phyloP scores from a whole-genome alignment of 35 echinoderm and acorn worm genomes.

The Ptychodera flava region DNA sequence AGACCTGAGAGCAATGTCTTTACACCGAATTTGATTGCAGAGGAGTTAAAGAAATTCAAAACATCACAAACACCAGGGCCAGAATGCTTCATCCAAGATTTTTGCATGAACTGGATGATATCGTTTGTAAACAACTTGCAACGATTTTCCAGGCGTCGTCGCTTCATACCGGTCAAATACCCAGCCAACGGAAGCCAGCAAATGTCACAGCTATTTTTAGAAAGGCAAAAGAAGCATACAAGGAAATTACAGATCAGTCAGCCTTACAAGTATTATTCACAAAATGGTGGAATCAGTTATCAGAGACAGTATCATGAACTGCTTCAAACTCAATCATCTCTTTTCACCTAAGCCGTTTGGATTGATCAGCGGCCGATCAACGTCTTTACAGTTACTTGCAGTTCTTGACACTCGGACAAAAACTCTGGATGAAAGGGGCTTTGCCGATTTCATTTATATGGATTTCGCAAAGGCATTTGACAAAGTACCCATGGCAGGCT shows the following conservation, averaged over 20 bases:
- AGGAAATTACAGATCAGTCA: too few relatives aligned
- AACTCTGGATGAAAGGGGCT: not conserved
- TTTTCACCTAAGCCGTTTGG: not conserved
- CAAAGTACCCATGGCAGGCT: not conserved
- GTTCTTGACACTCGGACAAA: not conserved
- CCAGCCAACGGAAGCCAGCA: not conserved
- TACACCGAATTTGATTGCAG: not conserved
- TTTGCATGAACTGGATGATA: not conserved
- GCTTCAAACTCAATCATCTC: not conserved
- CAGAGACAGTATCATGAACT: too few relatives aligned
- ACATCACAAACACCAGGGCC: not conserved
- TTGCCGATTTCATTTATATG: not conserved
- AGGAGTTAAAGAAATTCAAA: not conserved
- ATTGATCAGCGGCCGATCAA: not conserved
- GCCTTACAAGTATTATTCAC: not conserved
- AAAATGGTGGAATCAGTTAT: not conserved
- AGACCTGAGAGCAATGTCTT: too few relatives aligned
- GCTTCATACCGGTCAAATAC: not conserved
- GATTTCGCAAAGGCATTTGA: too few relatives aligned
- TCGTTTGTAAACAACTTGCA: not conserved
- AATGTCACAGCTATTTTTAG: not conserved
- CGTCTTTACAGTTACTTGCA: too few relatives aligned
- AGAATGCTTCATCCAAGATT: not conserved
- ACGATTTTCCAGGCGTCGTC: not conserved
- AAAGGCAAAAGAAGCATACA: not conserved